These are phyloP conservation scores for Pomatorhinus ruficollis DNA, from an alignment of 2,113 vertebrate species.

Conservation along the genomic window DNA sequence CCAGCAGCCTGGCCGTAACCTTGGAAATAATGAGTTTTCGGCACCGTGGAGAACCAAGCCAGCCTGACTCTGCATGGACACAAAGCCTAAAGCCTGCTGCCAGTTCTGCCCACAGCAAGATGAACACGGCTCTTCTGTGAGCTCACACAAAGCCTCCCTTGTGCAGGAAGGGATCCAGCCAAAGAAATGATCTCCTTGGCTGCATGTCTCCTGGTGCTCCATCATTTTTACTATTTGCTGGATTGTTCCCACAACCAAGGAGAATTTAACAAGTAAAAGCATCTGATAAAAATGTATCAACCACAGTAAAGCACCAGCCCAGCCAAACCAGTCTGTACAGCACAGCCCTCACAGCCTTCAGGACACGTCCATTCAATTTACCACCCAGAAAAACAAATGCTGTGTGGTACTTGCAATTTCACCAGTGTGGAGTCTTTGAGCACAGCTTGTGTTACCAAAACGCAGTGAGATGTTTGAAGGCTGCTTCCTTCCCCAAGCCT, in stretches of 20 bases:
- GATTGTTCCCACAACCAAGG: background rate
- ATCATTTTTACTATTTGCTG: background rate
- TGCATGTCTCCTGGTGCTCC: background rate
- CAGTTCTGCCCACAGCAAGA: background rate
- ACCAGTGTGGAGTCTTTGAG: background rate
- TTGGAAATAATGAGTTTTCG: background rate
- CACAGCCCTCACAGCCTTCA: background rate
- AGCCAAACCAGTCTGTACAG: background rate
- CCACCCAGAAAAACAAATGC: background rate
- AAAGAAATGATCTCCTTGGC: background rate
- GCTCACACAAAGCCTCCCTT: slow-evolving; percentile 5
- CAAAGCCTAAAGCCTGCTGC: background rate
- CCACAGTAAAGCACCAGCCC: background rate
- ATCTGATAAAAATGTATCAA: slow-evolving; percentile 1
- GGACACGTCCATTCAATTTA: background rate
- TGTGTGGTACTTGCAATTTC: background rate
- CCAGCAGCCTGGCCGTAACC: background rate
- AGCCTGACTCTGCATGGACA: background rate
- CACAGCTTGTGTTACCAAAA: background rate
- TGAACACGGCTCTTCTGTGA: background rate
- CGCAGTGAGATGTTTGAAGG: background rate
- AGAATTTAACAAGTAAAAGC: background rate
- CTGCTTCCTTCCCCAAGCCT: background rate
- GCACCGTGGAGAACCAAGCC: background rate
- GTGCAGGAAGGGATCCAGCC: background rate